phyloP scores from a whole-genome alignment of 2,113 vertebrate genomes.

The Lethenteron reissneri region DNA sequence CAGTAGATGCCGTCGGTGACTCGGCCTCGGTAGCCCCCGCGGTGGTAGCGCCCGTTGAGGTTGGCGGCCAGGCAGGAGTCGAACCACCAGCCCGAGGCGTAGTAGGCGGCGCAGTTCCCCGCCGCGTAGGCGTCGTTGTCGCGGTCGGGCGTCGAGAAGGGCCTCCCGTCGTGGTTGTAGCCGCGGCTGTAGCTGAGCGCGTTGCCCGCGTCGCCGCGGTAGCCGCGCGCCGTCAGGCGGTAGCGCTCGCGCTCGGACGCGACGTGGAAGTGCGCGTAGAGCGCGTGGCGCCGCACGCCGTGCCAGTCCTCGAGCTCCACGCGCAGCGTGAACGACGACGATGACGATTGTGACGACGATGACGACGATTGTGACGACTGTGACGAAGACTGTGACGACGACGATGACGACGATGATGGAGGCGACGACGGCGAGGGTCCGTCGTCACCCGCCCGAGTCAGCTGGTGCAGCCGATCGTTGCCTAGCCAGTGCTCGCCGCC shows the following conservation, averaged over 20 bases:
- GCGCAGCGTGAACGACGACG: conserved; percentile 15
- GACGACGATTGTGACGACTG: too few species aligned
- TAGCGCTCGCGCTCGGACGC: conserved; percentile 32
- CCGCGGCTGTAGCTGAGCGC: conserved; percentile 37
- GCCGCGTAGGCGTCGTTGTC: conserved; percentile 32
- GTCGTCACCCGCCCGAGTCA: conserved; percentile 26
- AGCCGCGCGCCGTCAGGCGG: conserved; percentile 30
- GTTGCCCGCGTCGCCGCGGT: conserved; percentile 35
- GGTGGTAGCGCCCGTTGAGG: conserved; percentile 33
- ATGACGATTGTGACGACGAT: too few species aligned
- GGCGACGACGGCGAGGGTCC: not conserved
- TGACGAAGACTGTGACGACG: too few species aligned
- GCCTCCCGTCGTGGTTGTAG: conserved; percentile 38
- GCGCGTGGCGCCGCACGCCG: conserved; percentile 28
- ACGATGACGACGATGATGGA: too few species aligned
- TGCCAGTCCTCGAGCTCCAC: conserved; percentile 40
- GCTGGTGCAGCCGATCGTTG: conserved; percentile 23
- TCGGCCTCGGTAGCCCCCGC: conserved; percentile 26
- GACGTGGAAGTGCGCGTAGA: conserved; percentile 33
- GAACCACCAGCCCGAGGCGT: conserved; percentile 42
- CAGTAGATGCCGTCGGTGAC: conserved; percentile 40
- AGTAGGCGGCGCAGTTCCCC: conserved; percentile 38
- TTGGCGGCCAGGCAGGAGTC: conserved; percentile 41
- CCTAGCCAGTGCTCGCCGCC: conserved; percentile 40
- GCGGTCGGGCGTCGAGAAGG: conserved; percentile 32